These are phyloP conservation scores for Oophaga sylvatica DNA, from an alignment of 2,797 vertebrate genomes.

Conservation along the genomic window DNA sequence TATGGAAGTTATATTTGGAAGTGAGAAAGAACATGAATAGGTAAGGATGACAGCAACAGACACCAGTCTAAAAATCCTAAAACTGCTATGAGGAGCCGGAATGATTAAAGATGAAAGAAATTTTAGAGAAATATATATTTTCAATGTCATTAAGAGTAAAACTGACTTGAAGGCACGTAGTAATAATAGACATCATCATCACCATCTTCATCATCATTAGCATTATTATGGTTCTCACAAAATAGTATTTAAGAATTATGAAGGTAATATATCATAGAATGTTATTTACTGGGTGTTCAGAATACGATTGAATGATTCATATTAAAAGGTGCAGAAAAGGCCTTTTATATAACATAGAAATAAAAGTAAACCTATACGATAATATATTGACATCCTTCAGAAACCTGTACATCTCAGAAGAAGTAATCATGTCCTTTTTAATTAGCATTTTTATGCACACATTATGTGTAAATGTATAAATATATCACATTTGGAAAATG, in stretches of 20 bases:
- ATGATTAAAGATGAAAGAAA: neutral
- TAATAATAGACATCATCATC: neutral
- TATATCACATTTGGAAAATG: neutral
- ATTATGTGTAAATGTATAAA: neutral
- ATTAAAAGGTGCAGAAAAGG: neutral
- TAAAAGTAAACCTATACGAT: neutral
- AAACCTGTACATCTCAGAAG: neutral
- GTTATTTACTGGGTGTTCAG: neutral
- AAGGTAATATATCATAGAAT: neutral
- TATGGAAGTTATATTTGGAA: neutral
- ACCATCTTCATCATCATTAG: neutral
- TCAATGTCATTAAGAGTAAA: neutral
- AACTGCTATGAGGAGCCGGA: neutral
- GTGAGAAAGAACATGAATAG: neutral
- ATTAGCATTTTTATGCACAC: neutral
- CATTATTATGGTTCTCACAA: neutral
- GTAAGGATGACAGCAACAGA: neutral
- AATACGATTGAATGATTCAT: neutral
- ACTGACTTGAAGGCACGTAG: neutral
- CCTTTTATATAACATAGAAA: neutral
- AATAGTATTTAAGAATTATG: neutral
- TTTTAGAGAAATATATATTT: neutral
- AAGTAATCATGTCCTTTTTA: neutral
- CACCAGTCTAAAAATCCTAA: neutral
- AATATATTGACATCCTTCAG: neutral